Evolutionary conservation across 2,797 vertebrate species (phyloP), one percentile per base, ranked within the genome.

Genomic region (Agapornis canus): DNA sequence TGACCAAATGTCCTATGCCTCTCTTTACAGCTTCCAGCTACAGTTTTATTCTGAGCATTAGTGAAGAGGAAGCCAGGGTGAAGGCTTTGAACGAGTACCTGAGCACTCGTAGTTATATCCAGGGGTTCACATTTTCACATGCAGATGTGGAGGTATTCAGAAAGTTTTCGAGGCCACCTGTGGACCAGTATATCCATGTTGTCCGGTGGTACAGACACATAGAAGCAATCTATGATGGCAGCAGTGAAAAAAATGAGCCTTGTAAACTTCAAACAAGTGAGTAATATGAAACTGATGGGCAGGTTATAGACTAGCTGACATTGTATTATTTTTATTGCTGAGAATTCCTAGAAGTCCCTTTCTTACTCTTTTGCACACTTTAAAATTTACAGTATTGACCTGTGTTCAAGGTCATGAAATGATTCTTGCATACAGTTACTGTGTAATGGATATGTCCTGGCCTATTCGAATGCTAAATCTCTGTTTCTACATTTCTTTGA

Each of bases 201-300:
- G 98, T 99, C 97, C 99, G 99, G 97, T 99, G 99, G 99, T 99
- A 99, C 98, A 99, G 98, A 97, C 99, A 99, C 98, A 98, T 99
- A 98, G 98, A 98, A 65, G 97, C 99, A 92, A 98, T 99, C 97
- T 98, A 98, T 98, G 97, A 96, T 97, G 97, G 94, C 97, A 95
- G 92, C 95, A 93, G 82, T 86, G 90, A 94, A 88, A 95, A 95
- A 85, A 95, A 73, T 95, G 93, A 95, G 92, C 94, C 97, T 93
- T 96, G 83, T 95, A 96, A 96, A 95, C 96, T 93, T 89, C 98
- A 97, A 95, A 96, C 98, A 98, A 98, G 98, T 98, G 98, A 97
- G 96, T 98, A 98, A 98, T 96, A 96, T 60, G 84, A 98, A 98
- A 98, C 97, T 97, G 98, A 93, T 94, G 94, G 91, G 81, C 94